Evolutionary conservation across 2,113 vertebrate genomes (phyloP), one percentile per base, ranked within the genome.

Genomic region (Ginglymostoma cirratum): DNA sequence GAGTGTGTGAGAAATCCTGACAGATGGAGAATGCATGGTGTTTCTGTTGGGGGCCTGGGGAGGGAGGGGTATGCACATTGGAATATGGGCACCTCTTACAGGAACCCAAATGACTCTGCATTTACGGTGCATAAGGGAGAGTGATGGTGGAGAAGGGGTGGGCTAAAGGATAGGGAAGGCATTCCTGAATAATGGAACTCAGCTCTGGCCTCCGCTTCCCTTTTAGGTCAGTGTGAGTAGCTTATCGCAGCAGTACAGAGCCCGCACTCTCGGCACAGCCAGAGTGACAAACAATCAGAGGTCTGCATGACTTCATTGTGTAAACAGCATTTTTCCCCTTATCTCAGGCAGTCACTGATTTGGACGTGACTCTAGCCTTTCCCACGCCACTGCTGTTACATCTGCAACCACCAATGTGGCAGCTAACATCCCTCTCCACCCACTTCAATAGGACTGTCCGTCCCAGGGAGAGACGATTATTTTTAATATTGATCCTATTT

Each of bases 281-380:
- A 42, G 38, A 3, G 34, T 42, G 61, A 67, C 61, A 93, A 66
- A 93, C 61, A 93, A 38, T 38, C 89, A 93, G 89, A 42, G 61
- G 66, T 93, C 66, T 93, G 89, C 89, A 66, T 93, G 89, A 38
- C 19, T 93, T 66, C 38, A 12, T 61, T 93, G 61, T 66, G 34
- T 93, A 93, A 93, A 93, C 89, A 93, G 89, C 89, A 93, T 93
- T 61, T 66, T 42, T 65, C 89, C 61, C 10, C 34, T n/a, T 93
- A 67, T 93, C 89, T 93, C 89, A 3, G 2, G n/a, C 89, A 93
- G 89, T 27, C 89, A 93, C 89, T n/a, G 23, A 65, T n/a, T 66
- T 66, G 34, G 89, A 66, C 1, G 61, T 38, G 89, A 66, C 17
- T 38, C 55, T 42, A 34, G 89, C 89, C 89, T 67, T 66, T 67